Percentiles rank a stretch among this genome's conserved stretches.
These are phyloP conservation scores for Pocota personata DNA, from an alignment of 2,888 invertebrate species.

Conservation along the genomic window DNA sequence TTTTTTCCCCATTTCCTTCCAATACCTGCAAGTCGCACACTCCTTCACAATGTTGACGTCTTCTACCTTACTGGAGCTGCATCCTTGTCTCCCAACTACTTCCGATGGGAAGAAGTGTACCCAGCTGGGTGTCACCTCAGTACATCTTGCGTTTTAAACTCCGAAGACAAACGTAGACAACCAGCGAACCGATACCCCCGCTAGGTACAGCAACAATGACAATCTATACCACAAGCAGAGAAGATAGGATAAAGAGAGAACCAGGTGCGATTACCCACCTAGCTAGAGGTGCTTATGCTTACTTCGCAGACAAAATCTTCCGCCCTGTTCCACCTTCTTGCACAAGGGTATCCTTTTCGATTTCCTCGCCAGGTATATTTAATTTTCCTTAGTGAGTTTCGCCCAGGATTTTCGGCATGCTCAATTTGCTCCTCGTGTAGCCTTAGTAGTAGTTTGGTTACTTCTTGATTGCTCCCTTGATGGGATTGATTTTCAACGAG, in stretches of 20 bases:
- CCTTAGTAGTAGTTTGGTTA: slow-evolving; percentile 52
- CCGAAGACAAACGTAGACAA: slow-evolving; percentile 69
- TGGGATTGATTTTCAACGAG: slow-evolving; percentile 68
- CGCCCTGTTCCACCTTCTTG: slow-evolving; percentile 5
- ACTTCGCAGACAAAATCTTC: slow-evolving; percentile 29
- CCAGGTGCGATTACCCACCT: slow-evolving; percentile 62
- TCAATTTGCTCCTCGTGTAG: slow-evolving; percentile 61
- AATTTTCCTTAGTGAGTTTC: slow-evolving; percentile 55
- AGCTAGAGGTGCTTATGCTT: slow-evolving; percentile 9
- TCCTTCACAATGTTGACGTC: slow-evolving; percentile 28
- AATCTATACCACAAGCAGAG: slow-evolving; percentile 41
- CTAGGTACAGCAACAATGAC: slow-evolving; percentile 1
- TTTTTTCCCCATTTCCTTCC: slow-evolving; percentile 31
- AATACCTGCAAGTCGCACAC: slow-evolving; percentile 3
- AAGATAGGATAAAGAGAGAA: slow-evolving; percentile 35
- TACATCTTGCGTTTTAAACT: slow-evolving; percentile 58
- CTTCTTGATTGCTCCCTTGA: slow-evolving; percentile 73
- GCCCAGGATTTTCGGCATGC: slow-evolving; percentile 67
- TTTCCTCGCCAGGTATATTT: slow-evolving; percentile 59
- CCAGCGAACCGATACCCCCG: not conserved
- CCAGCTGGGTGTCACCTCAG: slow-evolving; percentile 69
- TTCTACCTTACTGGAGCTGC: slow-evolving; percentile 28
- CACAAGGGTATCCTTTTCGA: slow-evolving; percentile 50
- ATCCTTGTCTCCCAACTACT: slow-evolving; percentile 56
- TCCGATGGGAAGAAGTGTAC: slow-evolving; percentile 44